These are phyloP conservation scores for Corynorhinus townsendii DNA, from an alignment of 2,113 vertebrate species.

Conservation along the genomic window DNA sequence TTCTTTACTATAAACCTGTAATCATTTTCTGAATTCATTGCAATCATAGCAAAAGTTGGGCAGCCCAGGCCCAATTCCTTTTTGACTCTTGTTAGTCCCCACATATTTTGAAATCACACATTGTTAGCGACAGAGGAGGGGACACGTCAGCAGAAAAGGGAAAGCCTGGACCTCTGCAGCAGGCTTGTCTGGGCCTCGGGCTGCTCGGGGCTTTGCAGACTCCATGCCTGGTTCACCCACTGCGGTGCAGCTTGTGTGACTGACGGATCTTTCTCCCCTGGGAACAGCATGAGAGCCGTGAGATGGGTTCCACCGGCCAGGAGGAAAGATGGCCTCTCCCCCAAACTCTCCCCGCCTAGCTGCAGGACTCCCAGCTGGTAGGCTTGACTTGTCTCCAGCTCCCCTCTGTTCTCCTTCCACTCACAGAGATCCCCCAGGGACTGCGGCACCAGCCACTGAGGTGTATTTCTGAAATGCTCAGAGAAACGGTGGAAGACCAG, in stretches of 20 bases:
- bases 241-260: not conserved
- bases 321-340: not conserved
- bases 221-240: not conserved
- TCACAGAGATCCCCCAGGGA: conserved; percentile 82
- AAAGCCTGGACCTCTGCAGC: not conserved
- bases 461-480: conserved; percentile 83
- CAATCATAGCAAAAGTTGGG: not conserved
- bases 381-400: not conserved
- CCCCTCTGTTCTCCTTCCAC: conserved; percentile 20
- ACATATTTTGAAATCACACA: not conserved
- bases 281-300: not conserved
- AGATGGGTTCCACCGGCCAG: not conserved
- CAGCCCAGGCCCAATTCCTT: not conserved
- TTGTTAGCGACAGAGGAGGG: not conserved
- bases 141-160: not conserved
- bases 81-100: not conserved
- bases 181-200: not conserved
- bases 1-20: not conserved
- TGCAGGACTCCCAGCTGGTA: not conserved
- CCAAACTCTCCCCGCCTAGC: not conserved
- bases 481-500: conserved; percentile 78
- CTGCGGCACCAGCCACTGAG: conserved; percentile 82
- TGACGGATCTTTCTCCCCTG: not conserved
- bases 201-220: not conserved
- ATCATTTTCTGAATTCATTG: not conserved